Evolutionary conservation across 2,888 invertebrate genomes (phyloP), one percentile per base, ranked within the genome.

Genomic region (Cetonia aurata): DNA sequence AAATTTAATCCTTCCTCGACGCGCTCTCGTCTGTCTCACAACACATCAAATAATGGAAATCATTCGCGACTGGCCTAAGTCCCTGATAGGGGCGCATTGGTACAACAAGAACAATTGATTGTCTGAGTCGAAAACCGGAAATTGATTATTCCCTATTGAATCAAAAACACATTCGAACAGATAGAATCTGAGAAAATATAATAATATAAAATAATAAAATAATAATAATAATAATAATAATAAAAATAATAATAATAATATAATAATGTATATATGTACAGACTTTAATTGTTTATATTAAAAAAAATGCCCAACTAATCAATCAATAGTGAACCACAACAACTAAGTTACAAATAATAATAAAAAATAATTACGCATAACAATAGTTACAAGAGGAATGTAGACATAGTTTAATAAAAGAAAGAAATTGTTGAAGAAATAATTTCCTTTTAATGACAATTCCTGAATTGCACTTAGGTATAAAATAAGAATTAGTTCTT

Each of bases 41-140:
- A 62, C 62, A 73, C 48, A 53, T 56, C 55, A 53, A n/a, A 53
- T 31, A 53, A 71, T 44, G 59, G 67, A 70, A 67, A 71, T 56
- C 71, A 74, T 73, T 68, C 71, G 67, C 75, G 81, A 83, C 83
- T 83, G 83, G 83, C 83, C 82, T 79, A 75, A 74, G 82, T 83
- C 83, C 83, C 83, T 78, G 75, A 79, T 76, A 77, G 79, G 56
- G 56, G 25, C 25, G 25, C 25, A 25, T 25, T 25, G 25, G 25
- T 25, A 25, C 25, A 25, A 25, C 25, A 25, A 25, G 25, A 25
- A 25, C 25, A 25, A 25, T 25, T 25, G 25, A 25, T 25, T 25
- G 25, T 25, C 25, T 25, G 3, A 25, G 4, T 25, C 25, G 25
- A 56, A 13, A 41, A 56, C 78, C 79, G 78, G 73, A 79, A 78